Base-by-base conservation (phyloP, 2,888 invertebrate species). In the Parascotia fuliginaria region DNA sequence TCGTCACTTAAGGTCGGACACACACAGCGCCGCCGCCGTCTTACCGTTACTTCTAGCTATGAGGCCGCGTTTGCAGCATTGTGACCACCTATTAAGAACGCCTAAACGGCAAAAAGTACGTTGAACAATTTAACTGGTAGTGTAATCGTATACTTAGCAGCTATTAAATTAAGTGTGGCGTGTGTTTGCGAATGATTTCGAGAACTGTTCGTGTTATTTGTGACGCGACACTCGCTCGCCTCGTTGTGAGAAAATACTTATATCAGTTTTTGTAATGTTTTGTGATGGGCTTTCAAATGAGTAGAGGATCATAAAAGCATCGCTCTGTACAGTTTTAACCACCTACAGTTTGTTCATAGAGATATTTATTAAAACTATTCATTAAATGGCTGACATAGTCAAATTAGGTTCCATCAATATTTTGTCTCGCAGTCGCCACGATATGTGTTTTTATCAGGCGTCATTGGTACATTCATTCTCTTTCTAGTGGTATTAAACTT, bases 1-100 rank as follows among this genome's bases (percentile, higher is more conserved):
- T 53, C 71, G 67, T 69, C 53, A 56, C 73, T 69, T 69, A 70
- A 71, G 68, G 74, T 0, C 66, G 69, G 65, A 65, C 72, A 59
- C 76, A 75, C 72, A 70, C 65, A 42, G 70, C 64, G 66, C 73
- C 70, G 60, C 55, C 68, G 52, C 42, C 58, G 64, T 70, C 59
- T 50, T 70, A 54, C 63, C 63, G 71, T 70, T 73, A 70, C 36
- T 75, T 73, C 57, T 50, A 53, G 65, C 56, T 55, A 65, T 49
- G 48, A 43, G 54, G 49, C 56, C 34, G 49, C 58, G 53, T 57
- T 32, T 33, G 40, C 14, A 16, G 45, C 67, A 67, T 69, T 63
- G 57, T 60, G 52, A 57, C 53, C 48, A 58, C 53, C 50, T 53
- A 56, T 63, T 69, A 69, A 49, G 51, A 60, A 47, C 54, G 43